Evolutionary conservation across 2,888 invertebrate species (phyloP), one percentile per base, ranked within the genome.

Genomic region (Pheosia gnoma): DNA sequence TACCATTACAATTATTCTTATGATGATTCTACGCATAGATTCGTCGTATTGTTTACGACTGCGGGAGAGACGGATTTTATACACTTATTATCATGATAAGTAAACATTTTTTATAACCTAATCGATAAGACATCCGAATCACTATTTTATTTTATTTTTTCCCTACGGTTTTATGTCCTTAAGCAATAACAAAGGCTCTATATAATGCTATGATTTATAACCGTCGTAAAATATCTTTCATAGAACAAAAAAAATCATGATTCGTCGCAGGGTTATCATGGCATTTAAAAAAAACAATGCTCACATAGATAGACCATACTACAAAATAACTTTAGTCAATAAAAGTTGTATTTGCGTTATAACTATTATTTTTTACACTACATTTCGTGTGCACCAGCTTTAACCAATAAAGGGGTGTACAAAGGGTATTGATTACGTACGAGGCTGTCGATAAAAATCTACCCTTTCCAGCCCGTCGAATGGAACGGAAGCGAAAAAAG

Each of bases 401-500:
- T 41, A 41, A 9, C n/a, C n/a, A n/a, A 47, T 47, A 47, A 47
- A n/a, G n/a, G 86, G 86, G 82, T 83, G 84, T 79, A 56, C 53
- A 68, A 74, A 71, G 73, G 71, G 84, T 86, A 88, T 91, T 85
- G 84, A 88, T 88, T 88, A 85, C 86, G 70, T 88, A 85, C 86
- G 70, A 75, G 73, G 70, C 81, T 81, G 78, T 81, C 77, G 71
- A 81, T 79, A 82, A 81, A 85, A 87, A 84, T 83, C 83, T 82
- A 82, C 88, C 86, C 87, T 85, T 87, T 89, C 87, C 88, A 82
- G 82, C 74, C 71, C 68, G 80, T 80, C 80, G 75, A 86, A 85
- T 81, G 69, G 75, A 88, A 83, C 86, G 90, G 90, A 91, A 89
- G 83, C 82, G 77, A 87, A 89, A 91, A 91, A 90, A 87, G 84